These are phyloP conservation scores for Perca schrenkii DNA, from an alignment of 2,113 vertebrate species.

Conservation along the genomic window DNA sequence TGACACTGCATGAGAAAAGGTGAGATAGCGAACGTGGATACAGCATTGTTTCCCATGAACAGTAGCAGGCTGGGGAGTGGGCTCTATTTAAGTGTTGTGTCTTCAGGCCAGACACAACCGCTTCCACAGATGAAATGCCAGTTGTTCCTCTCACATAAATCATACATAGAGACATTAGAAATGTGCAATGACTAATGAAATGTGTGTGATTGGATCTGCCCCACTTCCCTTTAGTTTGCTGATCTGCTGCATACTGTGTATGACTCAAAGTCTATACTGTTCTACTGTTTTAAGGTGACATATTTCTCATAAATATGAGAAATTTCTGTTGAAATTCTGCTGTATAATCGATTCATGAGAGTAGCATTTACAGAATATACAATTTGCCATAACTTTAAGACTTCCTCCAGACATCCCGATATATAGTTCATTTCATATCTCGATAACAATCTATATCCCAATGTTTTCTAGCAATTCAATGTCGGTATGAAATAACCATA, in stretches of 20 bases:
- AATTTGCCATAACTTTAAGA: background rate
- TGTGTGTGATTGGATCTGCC: background rate
- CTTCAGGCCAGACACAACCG: background rate
- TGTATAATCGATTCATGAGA: background rate
- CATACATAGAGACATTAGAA: no score
- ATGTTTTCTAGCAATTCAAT: no score
- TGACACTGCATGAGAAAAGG: conserved; percentile 75
- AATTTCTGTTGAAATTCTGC: background rate
- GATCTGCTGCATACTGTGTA: background rate
- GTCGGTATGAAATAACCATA: no score
- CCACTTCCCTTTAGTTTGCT: conserved; percentile 14
- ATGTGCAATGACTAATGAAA: no score
- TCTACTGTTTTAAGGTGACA: background rate
- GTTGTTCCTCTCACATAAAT: no score
- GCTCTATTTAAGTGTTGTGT: conserved; percentile 25
- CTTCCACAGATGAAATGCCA: background rate
- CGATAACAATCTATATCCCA: no score
- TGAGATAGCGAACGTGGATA: conserved; percentile 41
- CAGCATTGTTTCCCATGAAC: conserved; percentile 51
- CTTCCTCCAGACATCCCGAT: background rate
- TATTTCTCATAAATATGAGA: background rate
- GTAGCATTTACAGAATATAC: background rate
- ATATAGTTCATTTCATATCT: no score
- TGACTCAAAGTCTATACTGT: conserved; percentile 29
- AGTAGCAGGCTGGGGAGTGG: background rate